A percentile compares a stretch with the other conserved stretches of the same genome.
Conservation (phyloP, 1,140 invertebrate species). For the Penaeus indicus region DNA sequence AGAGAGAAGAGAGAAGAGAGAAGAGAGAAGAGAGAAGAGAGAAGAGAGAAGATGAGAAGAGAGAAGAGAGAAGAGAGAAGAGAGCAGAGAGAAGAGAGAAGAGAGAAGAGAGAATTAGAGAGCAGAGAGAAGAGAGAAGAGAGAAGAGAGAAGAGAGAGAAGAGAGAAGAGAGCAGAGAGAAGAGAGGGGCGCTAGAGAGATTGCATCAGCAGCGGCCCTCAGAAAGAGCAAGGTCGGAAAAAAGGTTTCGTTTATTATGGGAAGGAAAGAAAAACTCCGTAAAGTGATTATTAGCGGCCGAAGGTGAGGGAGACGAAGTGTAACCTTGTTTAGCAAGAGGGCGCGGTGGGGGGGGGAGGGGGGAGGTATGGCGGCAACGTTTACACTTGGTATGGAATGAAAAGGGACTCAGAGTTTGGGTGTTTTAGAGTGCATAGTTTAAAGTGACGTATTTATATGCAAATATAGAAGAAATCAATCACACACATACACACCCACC, state of each 20-base stretch:
- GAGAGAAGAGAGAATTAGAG: not conserved
- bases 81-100: not conserved
- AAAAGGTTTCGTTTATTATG: no score
- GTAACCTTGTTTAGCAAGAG: not conserved
- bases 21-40: not conserved
- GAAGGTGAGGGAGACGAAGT: conserved; percentile 2
- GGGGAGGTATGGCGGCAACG: not conserved
- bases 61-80: not conserved
- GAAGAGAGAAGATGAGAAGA: not conserved
- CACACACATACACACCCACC: no score
- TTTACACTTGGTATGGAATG: no score
- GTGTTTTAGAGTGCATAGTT: no score
- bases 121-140: not conserved
- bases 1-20: not conserved
- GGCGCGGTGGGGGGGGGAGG: not conserved
- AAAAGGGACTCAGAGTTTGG: no score
- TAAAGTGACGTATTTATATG: no score
- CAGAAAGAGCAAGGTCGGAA: no score
- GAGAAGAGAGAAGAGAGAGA: not conserved
- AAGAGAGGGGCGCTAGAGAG: no score
- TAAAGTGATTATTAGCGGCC: no score
- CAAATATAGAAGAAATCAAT: no score
- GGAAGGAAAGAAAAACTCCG: no score
- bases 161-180: not conserved
- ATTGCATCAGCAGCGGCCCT: no score